These are phyloP conservation scores for Falco columbarius DNA, from an alignment of 2,797 vertebrate genomes.

Conservation along the genomic window DNA sequence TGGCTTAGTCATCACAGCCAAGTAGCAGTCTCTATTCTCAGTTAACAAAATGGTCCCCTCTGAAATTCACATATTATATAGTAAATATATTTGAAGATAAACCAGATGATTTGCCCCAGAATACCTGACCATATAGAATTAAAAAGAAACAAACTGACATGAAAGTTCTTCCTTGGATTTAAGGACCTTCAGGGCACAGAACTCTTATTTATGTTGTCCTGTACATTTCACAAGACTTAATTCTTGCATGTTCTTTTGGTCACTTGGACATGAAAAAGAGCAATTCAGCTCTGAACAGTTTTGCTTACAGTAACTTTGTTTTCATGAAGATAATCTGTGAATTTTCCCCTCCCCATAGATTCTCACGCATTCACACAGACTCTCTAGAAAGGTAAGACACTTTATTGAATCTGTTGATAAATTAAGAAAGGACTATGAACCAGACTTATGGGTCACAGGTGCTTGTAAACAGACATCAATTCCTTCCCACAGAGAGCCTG, in stretches of 20 bases:
- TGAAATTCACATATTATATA: background rate
- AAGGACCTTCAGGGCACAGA: background rate
- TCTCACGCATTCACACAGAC: slow-evolving; percentile 68
- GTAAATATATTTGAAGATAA: background rate
- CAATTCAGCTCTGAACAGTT: slow-evolving; percentile 4
- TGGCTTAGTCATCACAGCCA: background rate
- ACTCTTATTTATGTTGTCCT: background rate
- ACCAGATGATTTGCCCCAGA: background rate
- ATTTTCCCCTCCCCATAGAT: slow-evolving; percentile 57
- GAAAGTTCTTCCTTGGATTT: background rate
- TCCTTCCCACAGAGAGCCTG: slow-evolving; percentile 74
- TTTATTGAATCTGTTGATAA: slow-evolving; percentile 82
- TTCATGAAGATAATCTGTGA: background rate
- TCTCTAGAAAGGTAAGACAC: slow-evolving; percentile 82
- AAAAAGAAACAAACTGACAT: background rate
- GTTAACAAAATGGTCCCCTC: background rate
- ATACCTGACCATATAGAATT: background rate
- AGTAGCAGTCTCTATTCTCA: background rate
- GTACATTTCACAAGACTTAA: background rate
- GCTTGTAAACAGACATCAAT: slow-evolving; percentile 80
- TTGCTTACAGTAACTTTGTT: slow-evolving; percentile 10
- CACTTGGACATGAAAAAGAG: slow-evolving; percentile 24
- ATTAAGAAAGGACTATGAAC: slow-evolving; percentile 81
- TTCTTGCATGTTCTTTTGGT: slow-evolving; percentile 55
- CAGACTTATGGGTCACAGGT: slow-evolving; percentile 74